Evolutionary conservation across 2,888 invertebrate species (phyloP), one percentile per base, ranked within the genome.

Genomic region (Melipona bicolor): DNA sequence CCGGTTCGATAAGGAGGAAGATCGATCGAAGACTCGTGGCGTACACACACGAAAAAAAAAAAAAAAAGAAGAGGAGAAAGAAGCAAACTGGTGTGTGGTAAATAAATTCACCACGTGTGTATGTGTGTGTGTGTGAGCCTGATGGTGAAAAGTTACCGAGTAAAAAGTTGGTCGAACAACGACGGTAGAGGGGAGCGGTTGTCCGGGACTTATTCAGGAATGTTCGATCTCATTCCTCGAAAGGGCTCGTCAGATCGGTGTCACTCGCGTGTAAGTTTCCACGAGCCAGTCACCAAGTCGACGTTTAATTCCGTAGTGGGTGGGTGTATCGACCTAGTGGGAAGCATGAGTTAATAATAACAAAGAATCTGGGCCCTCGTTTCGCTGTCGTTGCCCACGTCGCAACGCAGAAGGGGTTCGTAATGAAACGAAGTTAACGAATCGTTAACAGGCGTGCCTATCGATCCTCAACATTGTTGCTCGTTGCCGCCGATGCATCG

Each of bases 311-410:
- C 84, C 65, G 78, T 43, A 74, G 81, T 77, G 77, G n/a, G 87
- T 70, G 64, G 75, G 82, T 89, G 84, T 88, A 89, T 88, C 88
- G 90, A 90, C 86, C 90, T 86, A 83, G 79, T 84, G 68, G 72
- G 64, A 32, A 74, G 78, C 82, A 79, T 74, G 84, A 81, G 86
- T 90, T 88, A 89, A 87, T 91, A 90, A 91, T 91, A 90, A 88
- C 89, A 82, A 89, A 84, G 87, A 90, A 90, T 89, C 88, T 77
- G 87, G 84, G 84, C 83, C 85, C 89, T 83, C 85, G 84, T 86
- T 84, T 85, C 79, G 85, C 81, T 72, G 76, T 77, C 64, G 87
- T 73, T 81, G 85, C 76, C 74, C 79, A 72, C 76, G 76, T 73
- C 36, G 77, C 62, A 43, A 43, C 68, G 79, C 81, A 80, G 67